These are phyloP conservation scores for Adelphocoris suturalis DNA, from an alignment of 2,888 invertebrate genomes.

Conservation along the genomic window DNA sequence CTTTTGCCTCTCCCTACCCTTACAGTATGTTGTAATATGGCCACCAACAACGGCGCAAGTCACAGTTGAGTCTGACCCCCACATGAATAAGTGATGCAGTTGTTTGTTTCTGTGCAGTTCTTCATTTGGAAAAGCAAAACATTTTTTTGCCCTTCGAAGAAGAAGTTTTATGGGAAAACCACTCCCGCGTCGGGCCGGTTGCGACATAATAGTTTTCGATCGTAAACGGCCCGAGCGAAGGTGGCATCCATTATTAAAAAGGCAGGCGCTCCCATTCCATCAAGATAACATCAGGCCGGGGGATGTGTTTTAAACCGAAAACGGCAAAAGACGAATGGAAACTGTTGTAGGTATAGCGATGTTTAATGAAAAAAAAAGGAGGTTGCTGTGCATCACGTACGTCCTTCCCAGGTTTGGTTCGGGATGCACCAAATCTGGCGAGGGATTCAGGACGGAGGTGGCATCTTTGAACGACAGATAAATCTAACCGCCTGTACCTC, in stretches of 20 bases:
- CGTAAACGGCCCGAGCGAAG: constrained; percentile 32
- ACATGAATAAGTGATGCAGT: not conserved
- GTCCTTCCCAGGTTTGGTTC: not conserved
- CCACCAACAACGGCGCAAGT: too few species aligned
- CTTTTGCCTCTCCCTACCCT: too few species aligned
- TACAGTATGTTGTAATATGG: too few species aligned
- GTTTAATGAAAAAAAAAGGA: constrained; percentile 53
- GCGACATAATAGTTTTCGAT: constrained; percentile 44
- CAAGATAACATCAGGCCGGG: constrained; percentile 19
- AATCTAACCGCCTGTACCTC: constrained; percentile 34
- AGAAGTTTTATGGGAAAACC: constrained; percentile 28
- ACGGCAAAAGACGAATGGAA: constrained; percentile 27
- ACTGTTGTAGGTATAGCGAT: constrained; percentile 34
- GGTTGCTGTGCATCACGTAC: constrained; percentile 35
- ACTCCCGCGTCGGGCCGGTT: not conserved
- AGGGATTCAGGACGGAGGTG: constrained; percentile 18
- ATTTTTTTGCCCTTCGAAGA: not conserved
- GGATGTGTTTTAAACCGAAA: constrained; percentile 26
- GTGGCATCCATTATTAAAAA: constrained; percentile 67
- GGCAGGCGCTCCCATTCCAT: constrained; percentile 54
- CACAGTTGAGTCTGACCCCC: not conserved
- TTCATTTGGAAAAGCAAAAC: constrained; percentile 42
- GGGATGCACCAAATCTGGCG: constrained; percentile 16
- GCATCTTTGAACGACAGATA: constrained; percentile 28
- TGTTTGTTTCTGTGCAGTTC: not conserved